Base-by-base conservation (phyloP, 2,888 invertebrate genomes). In the Drosophila sordidula region DNA sequence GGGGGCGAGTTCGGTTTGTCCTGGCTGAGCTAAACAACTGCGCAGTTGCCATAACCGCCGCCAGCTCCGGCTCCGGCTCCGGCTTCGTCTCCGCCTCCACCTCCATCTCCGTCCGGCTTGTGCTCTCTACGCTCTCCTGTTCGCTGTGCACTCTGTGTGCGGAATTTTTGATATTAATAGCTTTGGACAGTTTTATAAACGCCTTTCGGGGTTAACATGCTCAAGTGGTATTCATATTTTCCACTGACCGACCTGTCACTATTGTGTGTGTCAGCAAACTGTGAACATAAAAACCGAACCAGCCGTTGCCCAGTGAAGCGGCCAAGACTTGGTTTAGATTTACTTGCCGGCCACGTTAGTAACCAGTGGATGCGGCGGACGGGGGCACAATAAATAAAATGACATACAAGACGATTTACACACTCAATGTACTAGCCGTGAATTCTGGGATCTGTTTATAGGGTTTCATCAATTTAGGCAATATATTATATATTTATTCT, bases 121-220 rank as follows among this genome's bases (percentile, higher is more conserved):
- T 29, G 9, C 9, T 57, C 55, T 22, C 42, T 36, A 12, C 12
- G 29, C 32, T 18, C 47, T 16, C 39, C 14, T 29, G 45, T 32
- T 4, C 42, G 34, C 8, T 54, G 32, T 50, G 26, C 34, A 51
- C 38, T 70, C 58, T 78, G 70, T 87, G 87, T 83, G 69, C 79
- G 67, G 89, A 83, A 88, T 89, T 89, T 89, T 89, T 86, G 85
- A 86, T 86, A 86, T 86, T 86, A 86, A 86, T 89, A 88, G 89
- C 88, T 83, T 89, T 89, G 88, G 89, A 86, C 85, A 86, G 89
- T 78, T 89, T 86, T 86, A 89, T 89, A 86, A 86, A 86, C 89
- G 85, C 89, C 89, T 86, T 86, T 86, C 86, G 89, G 85, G 85
- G 85, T 89, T 87, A 86, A 86, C 85, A 86, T 86, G 88, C 78